These are phyloP conservation scores for Rosalia funebris DNA, from an alignment of 2,888 invertebrate species.

Conservation along the genomic window DNA sequence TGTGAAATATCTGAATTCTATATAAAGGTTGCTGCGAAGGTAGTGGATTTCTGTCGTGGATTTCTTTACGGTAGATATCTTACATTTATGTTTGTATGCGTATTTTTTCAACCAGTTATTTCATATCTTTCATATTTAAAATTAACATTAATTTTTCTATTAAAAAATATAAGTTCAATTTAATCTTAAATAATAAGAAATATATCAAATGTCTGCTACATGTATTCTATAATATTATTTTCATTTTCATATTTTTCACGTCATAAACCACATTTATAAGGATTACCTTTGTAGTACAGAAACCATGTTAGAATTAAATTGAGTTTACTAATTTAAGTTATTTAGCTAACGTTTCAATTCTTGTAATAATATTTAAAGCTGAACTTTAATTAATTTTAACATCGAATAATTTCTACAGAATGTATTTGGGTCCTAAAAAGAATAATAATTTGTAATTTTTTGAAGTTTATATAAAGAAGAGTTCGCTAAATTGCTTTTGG, in stretches of 20 bases:
- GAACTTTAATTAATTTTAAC: too few species aligned
- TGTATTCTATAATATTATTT: not conserved
- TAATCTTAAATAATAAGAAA: not conserved
- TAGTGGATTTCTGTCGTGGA: not conserved
- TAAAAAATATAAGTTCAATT: not conserved
- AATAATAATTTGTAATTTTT: not conserved
- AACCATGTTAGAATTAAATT: too few species aligned
- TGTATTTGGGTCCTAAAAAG: too few species aligned
- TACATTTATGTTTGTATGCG: not conserved
- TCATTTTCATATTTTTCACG: not conserved
- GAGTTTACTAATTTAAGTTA: too few species aligned
- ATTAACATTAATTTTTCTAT: not conserved
- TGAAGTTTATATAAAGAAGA: too few species aligned
- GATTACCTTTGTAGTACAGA: too few species aligned
- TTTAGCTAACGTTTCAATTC: too few species aligned
- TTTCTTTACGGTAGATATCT: conserved; percentile 6
- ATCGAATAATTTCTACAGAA: not conserved
- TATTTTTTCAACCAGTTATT: too few species aligned
- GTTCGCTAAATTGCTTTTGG: too few species aligned
- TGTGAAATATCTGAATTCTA: conserved; percentile 26
- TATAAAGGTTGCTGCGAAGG: conserved; percentile 14
- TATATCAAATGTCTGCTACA: not conserved
- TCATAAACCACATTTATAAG: too few species aligned
- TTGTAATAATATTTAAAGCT: too few species aligned
- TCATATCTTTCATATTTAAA: not conserved